Conservation (phyloP, 1,140 invertebrate species). For the Pseudachorutes palmiensis region DNA sequence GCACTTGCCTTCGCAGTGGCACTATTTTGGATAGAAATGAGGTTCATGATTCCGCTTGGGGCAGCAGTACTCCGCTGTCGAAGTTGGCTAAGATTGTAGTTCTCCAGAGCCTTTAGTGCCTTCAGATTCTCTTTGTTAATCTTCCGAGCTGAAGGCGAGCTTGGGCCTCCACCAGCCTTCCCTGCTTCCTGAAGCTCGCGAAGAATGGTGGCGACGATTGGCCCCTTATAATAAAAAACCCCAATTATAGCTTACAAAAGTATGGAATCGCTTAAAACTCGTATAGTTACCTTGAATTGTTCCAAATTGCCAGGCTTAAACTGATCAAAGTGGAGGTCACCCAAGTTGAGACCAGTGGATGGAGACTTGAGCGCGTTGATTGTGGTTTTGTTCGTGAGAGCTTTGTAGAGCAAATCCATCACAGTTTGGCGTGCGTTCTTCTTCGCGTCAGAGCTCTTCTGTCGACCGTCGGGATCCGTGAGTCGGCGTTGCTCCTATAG, state of each 20-base stretch:
- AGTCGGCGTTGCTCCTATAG: too few species aligned
- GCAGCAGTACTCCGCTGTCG: neutral
- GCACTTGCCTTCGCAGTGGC: neutral
- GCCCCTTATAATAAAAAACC: neutral
- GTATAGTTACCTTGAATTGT: neutral
- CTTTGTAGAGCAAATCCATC: slow-evolving; percentile 4
- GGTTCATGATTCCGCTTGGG: neutral
- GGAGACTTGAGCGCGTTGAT: neutral
- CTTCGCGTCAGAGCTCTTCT: neutral
- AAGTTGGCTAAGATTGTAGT: neutral
- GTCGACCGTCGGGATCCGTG: too few species aligned
- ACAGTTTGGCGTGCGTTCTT: neutral
- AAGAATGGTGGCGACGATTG: neutral
- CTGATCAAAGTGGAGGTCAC: neutral
- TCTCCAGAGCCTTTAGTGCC: neutral
- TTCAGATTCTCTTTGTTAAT: neutral
- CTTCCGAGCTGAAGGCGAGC: neutral
- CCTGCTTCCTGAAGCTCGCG: slow-evolving; percentile 2
- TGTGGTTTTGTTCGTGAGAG: slow-evolving; percentile 1
- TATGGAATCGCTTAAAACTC: neutral
- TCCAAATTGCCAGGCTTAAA: neutral
- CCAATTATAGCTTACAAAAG: too few species aligned
- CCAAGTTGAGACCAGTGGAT: neutral
- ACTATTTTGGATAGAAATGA: neutral
- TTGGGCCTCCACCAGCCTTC: neutral